A percentile compares a stretch with the other conserved stretches of the same genome.
These are phyloP conservation scores for Schizopygopsis malacanthus DNA, from an alignment of 2,797 vertebrate genomes.

Conservation along the genomic window DNA sequence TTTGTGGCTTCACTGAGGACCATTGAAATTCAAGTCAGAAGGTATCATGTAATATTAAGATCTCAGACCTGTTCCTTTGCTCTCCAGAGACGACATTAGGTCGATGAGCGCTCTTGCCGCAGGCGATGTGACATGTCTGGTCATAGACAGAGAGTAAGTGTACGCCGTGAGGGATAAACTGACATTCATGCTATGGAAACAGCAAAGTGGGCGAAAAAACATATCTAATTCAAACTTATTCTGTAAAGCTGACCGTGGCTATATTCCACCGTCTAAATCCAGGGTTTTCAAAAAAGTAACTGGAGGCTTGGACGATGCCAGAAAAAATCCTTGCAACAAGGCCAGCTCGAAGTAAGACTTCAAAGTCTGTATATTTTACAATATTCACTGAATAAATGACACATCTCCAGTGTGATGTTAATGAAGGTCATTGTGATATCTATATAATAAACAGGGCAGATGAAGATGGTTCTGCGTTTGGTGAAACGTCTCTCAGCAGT, in stretches of 20 bases:
- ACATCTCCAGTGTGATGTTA: neutral
- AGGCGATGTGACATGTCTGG: slow-evolving; percentile 74
- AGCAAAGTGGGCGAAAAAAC: neutral
- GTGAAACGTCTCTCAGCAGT: slow-evolving; percentile 86
- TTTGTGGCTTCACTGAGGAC: neutral
- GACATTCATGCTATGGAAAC: slow-evolving; percentile 1
- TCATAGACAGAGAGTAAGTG: slow-evolving; percentile 78
- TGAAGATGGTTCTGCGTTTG: slow-evolving; percentile 82
- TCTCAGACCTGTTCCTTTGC: slow-evolving; percentile 33
- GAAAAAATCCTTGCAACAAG: slow-evolving; percentile 60
- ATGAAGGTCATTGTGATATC: slow-evolving; percentile 13
- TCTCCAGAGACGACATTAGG: slow-evolving; percentile 70
- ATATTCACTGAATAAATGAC: neutral
- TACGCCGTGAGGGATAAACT: neutral
- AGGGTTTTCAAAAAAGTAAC: slow-evolving; percentile 74
- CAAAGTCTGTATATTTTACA: neutral
- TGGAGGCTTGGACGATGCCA: slow-evolving; percentile 61
- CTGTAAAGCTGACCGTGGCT: slow-evolving; percentile 5
- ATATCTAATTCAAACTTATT: neutral
- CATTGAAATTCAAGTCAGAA: slow-evolving; percentile 31
- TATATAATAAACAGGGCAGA: slow-evolving; percentile 80
- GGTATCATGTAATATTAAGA: slow-evolving; percentile 29
- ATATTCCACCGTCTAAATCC: slow-evolving; percentile 5
- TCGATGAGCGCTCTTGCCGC: slow-evolving; percentile 69
- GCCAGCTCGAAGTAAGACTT: slow-evolving; percentile 64